Conservation (phyloP, 2,113 vertebrate species). For the Strix uralensis region DNA sequence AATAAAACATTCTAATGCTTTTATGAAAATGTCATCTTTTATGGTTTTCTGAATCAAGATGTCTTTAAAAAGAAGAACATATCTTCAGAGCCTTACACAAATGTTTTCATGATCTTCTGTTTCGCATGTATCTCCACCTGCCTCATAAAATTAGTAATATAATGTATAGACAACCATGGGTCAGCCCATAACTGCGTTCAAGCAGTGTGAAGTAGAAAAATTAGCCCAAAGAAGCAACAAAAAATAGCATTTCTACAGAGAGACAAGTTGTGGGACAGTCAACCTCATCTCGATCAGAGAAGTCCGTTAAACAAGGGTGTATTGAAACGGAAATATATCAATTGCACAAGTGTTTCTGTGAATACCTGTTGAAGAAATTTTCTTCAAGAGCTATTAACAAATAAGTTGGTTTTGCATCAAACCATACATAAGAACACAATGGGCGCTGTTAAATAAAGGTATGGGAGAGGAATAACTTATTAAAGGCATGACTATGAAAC, state of each 20-base stretch:
- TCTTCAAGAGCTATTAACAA: background rate
- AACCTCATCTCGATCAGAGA: background rate
- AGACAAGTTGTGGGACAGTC: background rate
- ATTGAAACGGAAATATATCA: conserved; percentile 36
- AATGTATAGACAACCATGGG: background rate
- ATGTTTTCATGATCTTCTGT: background rate
- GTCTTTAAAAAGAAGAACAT: background rate
- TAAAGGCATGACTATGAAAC: background rate
- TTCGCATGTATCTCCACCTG: background rate
- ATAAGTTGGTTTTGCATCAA: background rate
- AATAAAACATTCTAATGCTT: background rate
- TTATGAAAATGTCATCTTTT: background rate
- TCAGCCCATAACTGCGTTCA: background rate
- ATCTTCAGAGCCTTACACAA: background rate
- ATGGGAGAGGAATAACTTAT: background rate
- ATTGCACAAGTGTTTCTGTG: background rate
- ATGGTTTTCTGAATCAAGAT: background rate
- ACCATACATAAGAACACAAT: background rate
- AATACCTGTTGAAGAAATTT: background rate
- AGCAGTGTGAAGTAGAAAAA: background rate
- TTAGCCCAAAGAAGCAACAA: background rate
- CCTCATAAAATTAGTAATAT: background rate
- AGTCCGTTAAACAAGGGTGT: background rate
- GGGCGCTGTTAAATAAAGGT: conserved; percentile 10
- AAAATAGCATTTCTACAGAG: background rate